Evolutionary conservation across 2,888 invertebrate species (phyloP).

Genomic region (Meliscaeva auricollis): DNA sequence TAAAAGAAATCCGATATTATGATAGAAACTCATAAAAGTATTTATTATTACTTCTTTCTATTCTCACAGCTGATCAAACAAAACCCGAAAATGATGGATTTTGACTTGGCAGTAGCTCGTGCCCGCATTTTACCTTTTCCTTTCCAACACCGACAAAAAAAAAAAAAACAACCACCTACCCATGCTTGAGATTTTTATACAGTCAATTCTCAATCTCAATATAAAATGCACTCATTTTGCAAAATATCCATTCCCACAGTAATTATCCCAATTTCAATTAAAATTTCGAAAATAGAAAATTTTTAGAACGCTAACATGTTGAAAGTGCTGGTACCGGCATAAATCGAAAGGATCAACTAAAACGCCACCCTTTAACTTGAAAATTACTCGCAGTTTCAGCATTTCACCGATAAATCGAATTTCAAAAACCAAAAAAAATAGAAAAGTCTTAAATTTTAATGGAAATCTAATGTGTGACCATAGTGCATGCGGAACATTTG

Average conservation of each 20-base stretch:
- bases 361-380: conserved; percentile 12
- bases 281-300: conserved; percentile 41
- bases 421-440: conserved; percentile 36
- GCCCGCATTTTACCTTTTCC: conserved; percentile 70
- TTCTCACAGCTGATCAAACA: conserved; percentile 72
- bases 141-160: neutral
- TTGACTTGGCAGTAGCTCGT: conserved; percentile 62
- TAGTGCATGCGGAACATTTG: conserved; percentile 48
- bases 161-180: conserved; percentile 42
- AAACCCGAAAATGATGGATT: conserved; percentile 63
- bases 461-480: conserved; percentile 73
- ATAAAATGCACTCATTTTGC: conserved; percentile 25
- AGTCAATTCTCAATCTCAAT: conserved; percentile 23
- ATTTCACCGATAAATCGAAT: conserved; percentile 61
- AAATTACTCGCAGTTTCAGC: conserved; percentile 2
- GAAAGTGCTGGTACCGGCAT: conserved; percentile 74
- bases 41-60: conserved; percentile 60
- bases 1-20: conserved; percentile 68
- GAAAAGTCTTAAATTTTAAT: conserved; percentile 61
- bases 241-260: conserved; percentile 58
- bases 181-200: neutral
- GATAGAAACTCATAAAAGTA: conserved; percentile 30
- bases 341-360: conserved; percentile 60
- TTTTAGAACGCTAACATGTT: conserved; percentile 55
- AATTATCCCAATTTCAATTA: conserved; percentile 52